Evolutionary conservation across 2,113 vertebrate genomes (phyloP).

Genomic region (Scortum barcoo): DNA sequence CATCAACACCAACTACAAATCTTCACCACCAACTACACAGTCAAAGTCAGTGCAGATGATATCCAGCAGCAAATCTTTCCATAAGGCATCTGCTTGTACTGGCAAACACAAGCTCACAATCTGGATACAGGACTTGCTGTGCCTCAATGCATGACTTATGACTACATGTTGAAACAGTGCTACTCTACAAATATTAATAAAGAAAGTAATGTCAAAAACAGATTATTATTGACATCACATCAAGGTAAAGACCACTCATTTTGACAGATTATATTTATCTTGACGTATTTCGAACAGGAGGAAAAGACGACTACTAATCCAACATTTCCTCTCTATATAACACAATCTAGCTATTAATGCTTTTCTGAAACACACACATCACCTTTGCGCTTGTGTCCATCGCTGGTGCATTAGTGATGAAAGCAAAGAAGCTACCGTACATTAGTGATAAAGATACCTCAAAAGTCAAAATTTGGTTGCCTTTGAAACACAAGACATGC

Average conservation of each 20-base stretch:
- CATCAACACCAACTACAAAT: too few species aligned
- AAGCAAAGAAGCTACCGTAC: constrained; percentile 15
- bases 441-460: constrained; percentile 15
- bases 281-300: neutral
- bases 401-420: constrained; percentile 19
- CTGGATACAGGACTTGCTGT: too few species aligned
- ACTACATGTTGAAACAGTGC: too few species aligned
- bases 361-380: constrained; percentile 8
- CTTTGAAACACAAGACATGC: constrained; percentile 7
- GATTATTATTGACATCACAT: neutral
- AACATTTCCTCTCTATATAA: constrained; percentile 11
- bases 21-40: too few species aligned
- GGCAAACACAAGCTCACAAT: too few species aligned
- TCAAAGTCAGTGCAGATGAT: too few species aligned
- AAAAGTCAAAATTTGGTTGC: neutral
- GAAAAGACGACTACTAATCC: neutral
- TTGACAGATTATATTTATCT: neutral
- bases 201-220: too few species aligned
- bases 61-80: too few species aligned
- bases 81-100: too few species aligned
- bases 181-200: too few species aligned
- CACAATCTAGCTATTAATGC: neutral
- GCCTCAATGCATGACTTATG: too few species aligned
- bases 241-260: neutral
- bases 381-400: constrained; percentile 8